Base-by-base conservation (phyloP, 2,888 invertebrate genomes). In the Strigamia transsilvanica region DNA sequence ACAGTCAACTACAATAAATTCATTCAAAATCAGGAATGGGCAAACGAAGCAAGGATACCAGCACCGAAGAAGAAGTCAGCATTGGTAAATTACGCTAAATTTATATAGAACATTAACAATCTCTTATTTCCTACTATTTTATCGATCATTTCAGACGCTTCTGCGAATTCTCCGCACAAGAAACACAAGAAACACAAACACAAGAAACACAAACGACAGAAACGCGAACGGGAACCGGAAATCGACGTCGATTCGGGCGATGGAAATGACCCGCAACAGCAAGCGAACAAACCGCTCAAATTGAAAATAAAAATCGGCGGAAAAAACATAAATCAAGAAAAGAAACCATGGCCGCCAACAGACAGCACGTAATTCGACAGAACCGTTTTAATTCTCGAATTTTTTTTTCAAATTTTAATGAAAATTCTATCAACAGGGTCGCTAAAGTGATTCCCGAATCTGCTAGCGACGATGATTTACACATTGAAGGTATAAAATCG, bases 191-290 rank as follows among this genome's bases (percentile, higher is more conserved):
- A 90, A 84, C 92, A 91, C 85, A 92, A 92, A 86, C 91, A 90
- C 83, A 92, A 92, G 85, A 92, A 92, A 85, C 92, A 92, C 85
- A 92, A 91, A 84, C 89, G 88, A 86, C 91, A 91, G 85, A 90
- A 91, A 84, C 91, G 90, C 86, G 87, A 89, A 82, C 91, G 80
- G 56, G 83, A 91, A 86, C 88, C 90, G 83, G 91, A 90, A 82
- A 89, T 90, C 56, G 89, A 90, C 23, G 90, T 90, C 84, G 89
- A 90, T 84, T 90, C 91, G 46, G 89, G 90, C 4, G 89, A 89
- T 79, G 89, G 89, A 84, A 90, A 89, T 85, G 88, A 87, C 15
- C 77, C 18, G 6, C 51, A 51, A 51, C 77, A 18, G 4, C 51
- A 51, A 51, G 6, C 51, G 6, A 51, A 51, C 51, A 88, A 90